Conservation (phyloP, 1,140 invertebrate species). For the Nymphalis io region DNA sequence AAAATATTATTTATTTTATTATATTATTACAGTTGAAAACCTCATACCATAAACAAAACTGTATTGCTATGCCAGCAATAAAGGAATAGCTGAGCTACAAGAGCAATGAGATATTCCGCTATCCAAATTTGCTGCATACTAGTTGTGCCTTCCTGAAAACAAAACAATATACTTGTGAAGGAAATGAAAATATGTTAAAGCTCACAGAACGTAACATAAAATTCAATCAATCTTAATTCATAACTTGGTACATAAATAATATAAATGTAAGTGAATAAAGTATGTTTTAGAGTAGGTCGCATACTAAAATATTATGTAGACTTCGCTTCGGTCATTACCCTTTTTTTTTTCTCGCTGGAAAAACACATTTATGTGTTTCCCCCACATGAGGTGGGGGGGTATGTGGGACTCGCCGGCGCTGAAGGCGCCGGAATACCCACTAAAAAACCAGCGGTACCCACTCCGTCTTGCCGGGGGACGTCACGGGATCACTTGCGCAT, state of each 20-base stretch:
- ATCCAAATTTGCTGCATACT: constrained; percentile 65
- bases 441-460: too few relatives aligned
- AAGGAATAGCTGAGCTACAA: constrained; percentile 63
- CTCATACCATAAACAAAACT: constrained; percentile 53
- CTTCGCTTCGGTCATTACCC: too few relatives aligned
- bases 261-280: background rate
- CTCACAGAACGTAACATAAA: background rate
- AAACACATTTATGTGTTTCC: too few relatives aligned
- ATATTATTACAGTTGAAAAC: constrained; percentile 1
- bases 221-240: background rate
- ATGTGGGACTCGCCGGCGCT: too few relatives aligned
- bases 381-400: too few relatives aligned
- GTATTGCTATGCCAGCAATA: constrained; percentile 71
- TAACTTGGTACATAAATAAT: background rate
- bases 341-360: too few relatives aligned
- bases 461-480: too few relatives aligned
- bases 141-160: constrained; percentile 55
- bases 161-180: constrained; percentile 4
- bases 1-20: too few relatives aligned
- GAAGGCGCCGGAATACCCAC: too few relatives aligned
- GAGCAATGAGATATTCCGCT: constrained; percentile 59
- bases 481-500: too few relatives aligned
- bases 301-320: too few relatives aligned
- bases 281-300: too few relatives aligned
- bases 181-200: background rate